Percentiles rank a stretch among this genome's conserved stretches.
phyloP scores from a whole-genome alignment of 2,888 invertebrate genomes.

The Andrena haemorrhoa region DNA sequence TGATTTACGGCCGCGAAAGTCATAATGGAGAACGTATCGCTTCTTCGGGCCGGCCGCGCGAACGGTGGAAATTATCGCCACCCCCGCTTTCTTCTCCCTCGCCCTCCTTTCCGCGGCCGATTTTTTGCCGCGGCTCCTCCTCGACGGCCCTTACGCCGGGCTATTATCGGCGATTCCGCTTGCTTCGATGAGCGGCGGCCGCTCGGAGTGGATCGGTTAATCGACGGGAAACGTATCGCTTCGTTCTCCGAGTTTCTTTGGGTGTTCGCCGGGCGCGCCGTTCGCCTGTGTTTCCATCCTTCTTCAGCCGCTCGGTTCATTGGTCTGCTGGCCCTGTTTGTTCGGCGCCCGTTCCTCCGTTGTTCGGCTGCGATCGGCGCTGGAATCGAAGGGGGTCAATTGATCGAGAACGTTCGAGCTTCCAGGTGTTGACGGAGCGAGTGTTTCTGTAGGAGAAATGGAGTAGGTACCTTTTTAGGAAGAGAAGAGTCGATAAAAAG shows the following conservation, averaged over 20 bases:
- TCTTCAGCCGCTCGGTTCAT: too few species aligned
- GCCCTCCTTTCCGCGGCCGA: constrained; percentile 23
- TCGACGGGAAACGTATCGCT: constrained; percentile 24
- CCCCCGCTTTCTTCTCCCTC: constrained; percentile 29
- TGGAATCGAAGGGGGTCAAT: neutral
- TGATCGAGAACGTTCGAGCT: too few species aligned
- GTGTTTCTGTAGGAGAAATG: neutral
- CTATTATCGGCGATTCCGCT: constrained; percentile 51
- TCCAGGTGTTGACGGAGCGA: neutral
- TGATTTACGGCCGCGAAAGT: constrained; percentile 71
- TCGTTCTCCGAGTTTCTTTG: neutral
- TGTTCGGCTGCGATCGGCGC: neutral
- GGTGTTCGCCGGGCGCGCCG: too few species aligned
- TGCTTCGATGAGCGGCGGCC: constrained; percentile 29
- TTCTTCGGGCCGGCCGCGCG: constrained; percentile 48
- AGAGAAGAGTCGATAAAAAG: constrained; percentile 33
- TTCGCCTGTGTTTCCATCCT: too few species aligned
- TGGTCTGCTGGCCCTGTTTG: neutral
- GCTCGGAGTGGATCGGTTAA: constrained; percentile 34
- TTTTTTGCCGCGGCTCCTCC: neutral
- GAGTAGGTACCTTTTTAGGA: neutral
- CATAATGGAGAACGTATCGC: constrained; percentile 75
- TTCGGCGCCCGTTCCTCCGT: too few species aligned
- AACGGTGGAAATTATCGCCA: constrained; percentile 53
- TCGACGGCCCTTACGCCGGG: constrained; percentile 34